Percentiles rank a stretch among this genome's conserved stretches.
Conservation (phyloP, 2,797 vertebrate species). For the Poecile montanus region DNA sequence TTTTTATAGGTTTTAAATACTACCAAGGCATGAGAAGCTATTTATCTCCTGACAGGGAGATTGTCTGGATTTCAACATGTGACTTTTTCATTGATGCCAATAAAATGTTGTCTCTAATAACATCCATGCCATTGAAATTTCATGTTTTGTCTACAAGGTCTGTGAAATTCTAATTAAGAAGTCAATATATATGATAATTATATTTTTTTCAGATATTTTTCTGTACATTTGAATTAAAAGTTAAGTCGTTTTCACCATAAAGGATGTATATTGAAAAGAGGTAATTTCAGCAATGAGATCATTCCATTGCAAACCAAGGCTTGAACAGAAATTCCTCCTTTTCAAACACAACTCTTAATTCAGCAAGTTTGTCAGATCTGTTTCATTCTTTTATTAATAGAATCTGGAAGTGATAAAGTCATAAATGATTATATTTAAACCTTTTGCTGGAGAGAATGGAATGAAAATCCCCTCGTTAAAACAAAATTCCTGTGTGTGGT, state of each 20-base stretch:
- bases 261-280: neutral
- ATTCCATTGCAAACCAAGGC: neutral
- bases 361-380: neutral
- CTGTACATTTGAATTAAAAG: neutral
- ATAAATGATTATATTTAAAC: neutral
- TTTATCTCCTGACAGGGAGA: neutral
- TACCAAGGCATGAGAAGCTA: neutral
- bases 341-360: neutral
- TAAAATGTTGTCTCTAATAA: neutral
- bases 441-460: neutral
- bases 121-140: neutral
- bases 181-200: neutral
- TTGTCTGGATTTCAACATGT: neutral
- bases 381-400: neutral
- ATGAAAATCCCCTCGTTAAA: neutral
- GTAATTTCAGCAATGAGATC: neutral
- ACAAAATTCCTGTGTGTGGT: neutral
- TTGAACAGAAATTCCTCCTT: neutral
- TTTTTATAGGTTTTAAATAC: neutral
- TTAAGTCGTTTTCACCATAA: neutral
- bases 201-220: neutral
- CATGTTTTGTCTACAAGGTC: neutral
- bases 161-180: neutral
- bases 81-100: neutral
- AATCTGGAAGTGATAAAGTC: neutral